Base-by-base conservation (phyloP, 2,113 vertebrate genomes). In the Serinus canaria region DNA sequence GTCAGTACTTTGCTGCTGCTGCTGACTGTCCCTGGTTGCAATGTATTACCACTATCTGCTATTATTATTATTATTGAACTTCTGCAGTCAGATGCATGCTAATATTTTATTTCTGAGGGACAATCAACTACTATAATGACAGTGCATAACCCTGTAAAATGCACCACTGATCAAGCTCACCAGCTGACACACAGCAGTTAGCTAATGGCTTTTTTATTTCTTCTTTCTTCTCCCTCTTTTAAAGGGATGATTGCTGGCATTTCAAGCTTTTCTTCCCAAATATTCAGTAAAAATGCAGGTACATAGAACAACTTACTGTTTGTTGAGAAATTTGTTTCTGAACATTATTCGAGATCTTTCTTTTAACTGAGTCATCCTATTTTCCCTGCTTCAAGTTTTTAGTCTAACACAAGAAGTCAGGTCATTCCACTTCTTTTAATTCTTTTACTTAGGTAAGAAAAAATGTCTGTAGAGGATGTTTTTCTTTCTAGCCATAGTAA, bases 101-200 rank as follows among this genome's bases (percentile, higher is more conserved):
- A 93, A 83, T 93, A 88, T 86, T 93, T 94, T 90, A 92, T 83
- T 84, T 92, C 76, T 37, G 52, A 59, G 82, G 66, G 85, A 66
- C 64, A 92, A 90, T 83, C 49, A 56, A 37, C 76, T 74, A 39
- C 47, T 44, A 43, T 44, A 91, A 78, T 53, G 89, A 88, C 75
- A 94, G 81, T 80, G 63, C 74, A 73, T 47, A 81, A 92, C 37
- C 52, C 52, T 78, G 66, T 76, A 68, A 78, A 94, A 92, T 12
- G 47, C 59, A 64, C 52, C 4, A 1, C 73, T 86, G 76, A 76
- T 85, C 78, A 83, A 70, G 88, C 72, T 74, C 68, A 70, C 68
- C 68, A 81, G 67, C 60, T 86, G 90, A 92, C 35, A 62, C 75
- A 27, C 79, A 87, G 73, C 76, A 88, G 88, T 80, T 49, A 93